Conservation (phyloP, 2,113 vertebrate genomes). For the Pelecanus crispus region DNA sequence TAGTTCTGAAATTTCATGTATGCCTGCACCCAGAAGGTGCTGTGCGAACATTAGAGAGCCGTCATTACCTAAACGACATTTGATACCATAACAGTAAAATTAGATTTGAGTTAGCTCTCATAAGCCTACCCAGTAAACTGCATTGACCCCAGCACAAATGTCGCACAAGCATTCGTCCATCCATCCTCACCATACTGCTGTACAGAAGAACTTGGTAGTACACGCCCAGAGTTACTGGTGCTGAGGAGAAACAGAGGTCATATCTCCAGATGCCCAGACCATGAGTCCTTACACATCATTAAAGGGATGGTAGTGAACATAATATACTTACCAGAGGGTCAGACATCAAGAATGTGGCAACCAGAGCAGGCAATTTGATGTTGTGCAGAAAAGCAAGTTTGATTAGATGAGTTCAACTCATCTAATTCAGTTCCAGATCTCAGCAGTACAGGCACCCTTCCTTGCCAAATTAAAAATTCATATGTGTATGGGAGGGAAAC, state of each 20-base stretch:
- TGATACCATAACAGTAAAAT: not conserved
- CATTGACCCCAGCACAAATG: not conserved
- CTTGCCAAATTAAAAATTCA: not conserved
- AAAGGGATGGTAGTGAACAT: not conserved
- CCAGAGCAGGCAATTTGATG: not conserved
- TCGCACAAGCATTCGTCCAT: not conserved
- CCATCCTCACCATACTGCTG: not conserved
- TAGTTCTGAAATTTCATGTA: not conserved
- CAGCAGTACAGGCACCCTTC: not conserved
- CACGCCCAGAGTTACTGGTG: not conserved
- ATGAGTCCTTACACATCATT: not conserved
- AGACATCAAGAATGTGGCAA: not conserved
- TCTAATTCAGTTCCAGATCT: slow-evolving; percentile 5
- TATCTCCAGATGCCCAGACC: not conserved
- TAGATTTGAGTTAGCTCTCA: not conserved
- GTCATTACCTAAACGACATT: not conserved
- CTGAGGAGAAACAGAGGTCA: not conserved
- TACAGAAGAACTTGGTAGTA: not conserved
- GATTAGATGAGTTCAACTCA: not conserved
- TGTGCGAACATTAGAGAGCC: not conserved
- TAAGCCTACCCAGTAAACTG: not conserved
- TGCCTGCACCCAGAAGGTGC: not conserved
- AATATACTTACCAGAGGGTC: not conserved
- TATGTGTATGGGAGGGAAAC: not conserved
- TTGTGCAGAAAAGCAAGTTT: not conserved